A percentile compares a stretch with the other conserved stretches of the same genome.
Evolutionary conservation across 2,888 invertebrate species (phyloP).

Genomic region (Eilema griseolum): DNA sequence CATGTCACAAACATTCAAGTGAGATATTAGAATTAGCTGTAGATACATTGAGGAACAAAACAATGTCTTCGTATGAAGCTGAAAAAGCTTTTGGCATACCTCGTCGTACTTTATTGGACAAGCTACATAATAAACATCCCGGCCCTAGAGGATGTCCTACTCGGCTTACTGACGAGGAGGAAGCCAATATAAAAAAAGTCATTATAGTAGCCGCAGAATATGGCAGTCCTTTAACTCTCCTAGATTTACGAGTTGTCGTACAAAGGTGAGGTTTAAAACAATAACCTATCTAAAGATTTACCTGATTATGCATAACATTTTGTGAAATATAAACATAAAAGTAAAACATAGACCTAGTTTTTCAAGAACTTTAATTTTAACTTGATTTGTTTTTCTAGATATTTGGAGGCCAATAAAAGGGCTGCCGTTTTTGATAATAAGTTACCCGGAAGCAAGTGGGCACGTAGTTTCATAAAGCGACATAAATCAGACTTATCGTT

Average conservation of each 20-base stretch:
- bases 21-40: constrained; percentile 14
- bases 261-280: neutral
- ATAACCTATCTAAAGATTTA: too few relatives aligned
- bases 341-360: too few relatives aligned
- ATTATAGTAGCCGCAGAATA: constrained; percentile 1
- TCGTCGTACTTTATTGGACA: constrained; percentile 40
- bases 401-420: constrained; percentile 11
- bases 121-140: constrained; percentile 32
- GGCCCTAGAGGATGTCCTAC: neutral
- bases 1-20: constrained; percentile 1
- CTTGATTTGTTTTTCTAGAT: constrained; percentile 4
- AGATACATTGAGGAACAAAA: constrained; percentile 26
- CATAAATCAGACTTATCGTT: neutral
- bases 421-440: neutral
- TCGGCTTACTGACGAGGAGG: neutral
- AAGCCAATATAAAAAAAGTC: constrained; percentile 6
- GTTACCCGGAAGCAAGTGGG: neutral
- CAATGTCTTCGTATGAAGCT: constrained; percentile 36
- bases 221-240: constrained; percentile 1
- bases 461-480: neutral
- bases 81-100: constrained; percentile 42
- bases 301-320: too few relatives aligned
- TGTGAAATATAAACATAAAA: too few relatives aligned
- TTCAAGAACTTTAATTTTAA: neutral
- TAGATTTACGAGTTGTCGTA: constrained; percentile 8